A percentile compares a stretch with the other conserved stretches of the same genome.
Evolutionary conservation across 2,888 invertebrate species (phyloP).

Genomic region (Altica lythri): DNA sequence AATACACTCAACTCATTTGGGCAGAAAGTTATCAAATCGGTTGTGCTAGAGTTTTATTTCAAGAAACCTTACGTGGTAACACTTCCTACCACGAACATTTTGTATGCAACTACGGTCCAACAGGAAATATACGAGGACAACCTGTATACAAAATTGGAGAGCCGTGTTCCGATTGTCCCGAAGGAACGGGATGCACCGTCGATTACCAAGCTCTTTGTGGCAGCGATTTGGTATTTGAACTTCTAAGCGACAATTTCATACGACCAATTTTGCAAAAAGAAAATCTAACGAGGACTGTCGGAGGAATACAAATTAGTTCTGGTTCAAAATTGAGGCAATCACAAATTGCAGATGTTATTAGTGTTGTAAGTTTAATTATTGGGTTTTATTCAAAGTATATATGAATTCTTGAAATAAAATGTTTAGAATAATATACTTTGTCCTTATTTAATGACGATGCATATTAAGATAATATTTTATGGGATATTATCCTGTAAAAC

Average conservation of each 20-base stretch:
- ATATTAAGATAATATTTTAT: no score
- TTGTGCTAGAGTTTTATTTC: constrained; percentile 51
- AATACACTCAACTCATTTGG: constrained; percentile 52
- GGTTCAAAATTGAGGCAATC: no score
- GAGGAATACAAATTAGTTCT: background rate
- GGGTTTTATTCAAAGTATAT: no score
- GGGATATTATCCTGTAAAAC: no score
- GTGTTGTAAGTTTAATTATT: no score
- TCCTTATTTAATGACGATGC: no score
- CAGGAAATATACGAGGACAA: constrained; percentile 52
- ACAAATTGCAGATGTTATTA: no score
- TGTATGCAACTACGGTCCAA: constrained; percentile 55
- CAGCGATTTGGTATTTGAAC: constrained; percentile 32
- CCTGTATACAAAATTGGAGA: constrained; percentile 47
- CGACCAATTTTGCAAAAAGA: no score
- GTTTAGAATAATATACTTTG: no score
- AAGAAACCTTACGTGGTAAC: constrained; percentile 35
- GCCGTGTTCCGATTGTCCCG: constrained; percentile 48
- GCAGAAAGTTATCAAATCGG: constrained; percentile 50
- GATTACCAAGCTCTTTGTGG: constrained; percentile 49
- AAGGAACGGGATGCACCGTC: constrained; percentile 48
- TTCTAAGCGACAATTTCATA: no score
- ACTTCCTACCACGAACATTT: constrained; percentile 49
- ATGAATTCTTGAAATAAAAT: no score
- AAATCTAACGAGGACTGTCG: background rate